A percentile compares a stretch with the other conserved stretches of the same genome.
These are phyloP conservation scores for Nannospalax galili DNA, from an alignment of 2,113 vertebrate species.

Conservation along the genomic window DNA sequence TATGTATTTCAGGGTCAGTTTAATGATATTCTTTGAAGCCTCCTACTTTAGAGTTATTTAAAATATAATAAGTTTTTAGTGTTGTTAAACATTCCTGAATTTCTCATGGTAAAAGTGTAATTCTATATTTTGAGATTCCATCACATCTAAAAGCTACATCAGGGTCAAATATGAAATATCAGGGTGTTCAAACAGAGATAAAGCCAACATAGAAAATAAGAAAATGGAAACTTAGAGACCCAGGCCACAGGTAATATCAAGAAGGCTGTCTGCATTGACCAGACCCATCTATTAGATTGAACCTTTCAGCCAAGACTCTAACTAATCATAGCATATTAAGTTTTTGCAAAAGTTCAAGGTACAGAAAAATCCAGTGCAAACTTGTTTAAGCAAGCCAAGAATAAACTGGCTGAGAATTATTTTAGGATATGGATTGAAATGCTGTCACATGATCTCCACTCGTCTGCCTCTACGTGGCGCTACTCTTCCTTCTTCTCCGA, in stretches of 20 bases:
- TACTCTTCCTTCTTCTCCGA: background rate
- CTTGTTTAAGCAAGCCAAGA: constrained; percentile 38
- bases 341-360: background rate
- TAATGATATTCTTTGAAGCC: constrained; percentile 28
- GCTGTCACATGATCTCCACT: background rate
- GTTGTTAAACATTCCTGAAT: background rate
- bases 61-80: background rate
- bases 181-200: background rate
- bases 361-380: constrained; percentile 25
- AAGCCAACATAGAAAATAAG: background rate
- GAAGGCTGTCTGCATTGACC: background rate
- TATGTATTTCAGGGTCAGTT: background rate
- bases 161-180: background rate
- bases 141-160: background rate
- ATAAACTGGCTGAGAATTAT: background rate
- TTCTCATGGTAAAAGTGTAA: background rate
- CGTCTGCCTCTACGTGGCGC: background rate
- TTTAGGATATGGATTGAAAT: background rate
- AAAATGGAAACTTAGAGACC: background rate
- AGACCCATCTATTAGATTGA: background rate
- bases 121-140: constrained; percentile 29
- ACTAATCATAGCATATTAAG: background rate
- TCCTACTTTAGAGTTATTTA: background rate
- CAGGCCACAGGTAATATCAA: background rate
- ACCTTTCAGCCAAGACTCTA: background rate